phyloP scores from a whole-genome alignment of 2,797 vertebrate genomes.

The Gorsachius magnificus region DNA sequence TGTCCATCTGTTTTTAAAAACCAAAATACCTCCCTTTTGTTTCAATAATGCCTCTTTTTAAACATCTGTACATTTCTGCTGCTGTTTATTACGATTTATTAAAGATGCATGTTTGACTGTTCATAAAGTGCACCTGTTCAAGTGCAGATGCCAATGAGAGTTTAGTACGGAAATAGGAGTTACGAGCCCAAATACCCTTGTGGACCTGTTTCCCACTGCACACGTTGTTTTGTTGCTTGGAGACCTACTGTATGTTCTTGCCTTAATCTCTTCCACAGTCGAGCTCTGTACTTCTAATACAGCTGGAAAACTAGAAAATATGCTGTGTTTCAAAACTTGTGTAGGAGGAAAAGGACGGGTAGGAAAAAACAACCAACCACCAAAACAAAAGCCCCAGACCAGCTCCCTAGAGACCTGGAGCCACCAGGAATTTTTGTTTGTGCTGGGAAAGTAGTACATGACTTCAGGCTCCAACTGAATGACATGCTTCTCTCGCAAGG shows the following conservation, averaged over 20 bases:
- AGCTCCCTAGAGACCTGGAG: slow-evolving; percentile 1
- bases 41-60: background rate
- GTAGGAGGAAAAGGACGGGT: slow-evolving; percentile 23
- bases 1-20: background rate
- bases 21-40: background rate
- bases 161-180: background rate
- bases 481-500: background rate
- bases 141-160: background rate
- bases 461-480: slow-evolving; percentile 27
- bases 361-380: background rate
- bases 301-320: slow-evolving; percentile 14
- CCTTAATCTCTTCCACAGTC: background rate
- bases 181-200: background rate
- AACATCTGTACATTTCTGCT: background rate
- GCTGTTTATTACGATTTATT: background rate
- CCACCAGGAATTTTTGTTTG: slow-evolving; percentile 38
- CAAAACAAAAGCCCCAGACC: slow-evolving; percentile 13
- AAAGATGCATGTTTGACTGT: background rate
- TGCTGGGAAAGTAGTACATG: slow-evolving; percentile 28
- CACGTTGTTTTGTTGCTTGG: slow-evolving; percentile 16
- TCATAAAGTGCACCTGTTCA: background rate
- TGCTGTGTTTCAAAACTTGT: slow-evolving; percentile 33
- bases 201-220: background rate
- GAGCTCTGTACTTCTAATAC: background rate
- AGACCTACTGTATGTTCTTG: background rate